Evolutionary conservation across 23 tunicate species (phyloP), one percentile per base, ranked within the genome.

Genomic region (Clavelina lepadiformis): DNA sequence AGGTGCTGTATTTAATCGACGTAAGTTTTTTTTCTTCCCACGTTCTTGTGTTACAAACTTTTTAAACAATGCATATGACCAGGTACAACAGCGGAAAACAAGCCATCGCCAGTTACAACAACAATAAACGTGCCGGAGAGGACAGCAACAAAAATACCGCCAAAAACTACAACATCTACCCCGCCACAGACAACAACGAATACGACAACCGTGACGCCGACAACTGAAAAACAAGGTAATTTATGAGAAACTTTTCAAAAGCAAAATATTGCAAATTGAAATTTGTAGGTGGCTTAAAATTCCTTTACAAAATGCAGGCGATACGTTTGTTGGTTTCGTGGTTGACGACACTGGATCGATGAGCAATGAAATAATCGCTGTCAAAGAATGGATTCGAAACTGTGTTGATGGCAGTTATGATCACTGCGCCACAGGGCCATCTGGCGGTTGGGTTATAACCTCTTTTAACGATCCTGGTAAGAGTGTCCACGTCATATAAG

Each of bases 301-400:
- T n/a, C n/a, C n/a, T n/a, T n/a, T n/a, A n/a, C n/a, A n/a, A n/a
- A n/a, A n/a, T 61, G 3, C 56, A 77, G 82, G 29, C 11, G 35
- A 31, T 28, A 52, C 84, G 3, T 85, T 64, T 44, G 44, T 85
- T 20, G 93, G 76, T 3, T 76, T 85, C 37, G 84, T 85, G 8
- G 46, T 85, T 3, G 93, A 85, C 66, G 84, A 77, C 44, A 85
- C 78, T 32, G 93, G 83, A 28, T 85, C 93, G 1, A 85, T 85
- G 93, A 28, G 24, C 38, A 77, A 85, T 23, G 93, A 85, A 36
- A 77, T 85, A 19, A 68, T 26, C 1, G 93, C 79, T 0, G 82
- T 77, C 5, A 85, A 85, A 33, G 50, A 70, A 55, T 85, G 93
- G 93, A 21, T 85, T 19, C 69, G 47, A 1, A 44, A 53, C 27